Base-by-base conservation (phyloP, 2,888 invertebrate genomes). In the Stenolophus ochropezus region DNA sequence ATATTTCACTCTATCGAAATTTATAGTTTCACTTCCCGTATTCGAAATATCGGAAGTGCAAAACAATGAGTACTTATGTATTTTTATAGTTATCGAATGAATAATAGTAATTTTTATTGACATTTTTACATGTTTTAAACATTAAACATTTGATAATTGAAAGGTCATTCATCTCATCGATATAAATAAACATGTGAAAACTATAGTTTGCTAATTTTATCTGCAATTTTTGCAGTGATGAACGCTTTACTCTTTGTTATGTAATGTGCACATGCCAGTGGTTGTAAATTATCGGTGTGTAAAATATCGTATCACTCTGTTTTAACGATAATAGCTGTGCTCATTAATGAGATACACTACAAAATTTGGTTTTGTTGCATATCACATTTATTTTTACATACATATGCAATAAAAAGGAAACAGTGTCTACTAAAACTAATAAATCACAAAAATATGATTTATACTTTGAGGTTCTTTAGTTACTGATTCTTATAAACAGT, bases 1-100 rank as follows among this genome's bases (percentile, higher is more conserved):
- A 73, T 73, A 73, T 69, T 69, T 69, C 65, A 27, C 27, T 33
- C 65, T 11, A 5, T 18, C 18, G 3, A 18, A 69, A 61, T 61
- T 61, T 61, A 61, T 61, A 61, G 25, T 61, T 69, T 18, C 33
- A 33, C 65, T 33, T 33, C 33, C 33, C 8, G 11, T 4, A 69
- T 4, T 6, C 2, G 27, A 33, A 11, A 69, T 33, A 33, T n/a
- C 8, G 65, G 18, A 56, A 56, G 11, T 21, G 20, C 20, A n/a
- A 56, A 56, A 56, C 56, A 21, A 21, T 20, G 18, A 21, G 18
- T 56, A 5, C 18, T 20, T 21, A 16, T 51, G 51, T 5, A 51
- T 16, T 51, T 42, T 42, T 42, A 42, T 11, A 42, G 33, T 11
- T 42, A 11, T 3, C 4, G 11, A 6, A 8, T 42, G 33, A 42